phyloP scores from a whole-genome alignment of 2,888 invertebrate species.

The Xanthorhoe designata region DNA sequence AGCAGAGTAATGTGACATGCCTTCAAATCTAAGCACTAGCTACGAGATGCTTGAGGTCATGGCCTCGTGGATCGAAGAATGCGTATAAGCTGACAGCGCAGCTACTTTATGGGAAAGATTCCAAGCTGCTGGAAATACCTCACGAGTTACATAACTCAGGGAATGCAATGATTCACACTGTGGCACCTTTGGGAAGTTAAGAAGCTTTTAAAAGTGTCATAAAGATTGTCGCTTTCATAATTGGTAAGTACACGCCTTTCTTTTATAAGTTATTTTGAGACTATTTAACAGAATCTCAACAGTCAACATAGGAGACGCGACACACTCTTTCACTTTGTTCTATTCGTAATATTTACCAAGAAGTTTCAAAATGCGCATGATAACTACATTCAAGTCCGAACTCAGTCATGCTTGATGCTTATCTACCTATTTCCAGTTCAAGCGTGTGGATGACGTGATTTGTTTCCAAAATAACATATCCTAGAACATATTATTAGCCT shows the following conservation, averaged over 20 bases:
- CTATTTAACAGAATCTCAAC: background rate
- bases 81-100: slow-evolving; percentile 34
- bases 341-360: background rate
- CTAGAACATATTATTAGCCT: slow-evolving; percentile 47
- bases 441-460: slow-evolving; percentile 40
- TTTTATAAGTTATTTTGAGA: background rate
- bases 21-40: slow-evolving; percentile 29
- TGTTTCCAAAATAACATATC: slow-evolving; percentile 41
- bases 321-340: background rate
- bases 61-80: slow-evolving; percentile 29
- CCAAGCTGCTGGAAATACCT: slow-evolving; percentile 29
- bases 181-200: slow-evolving; percentile 5
- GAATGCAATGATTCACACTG: slow-evolving; percentile 22
- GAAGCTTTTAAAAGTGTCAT: slow-evolving; percentile 11
- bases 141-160: slow-evolving; percentile 28
- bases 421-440: slow-evolving; percentile 29
- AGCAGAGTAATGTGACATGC: slow-evolving; percentile 24
- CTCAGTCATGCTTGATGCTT: slow-evolving; percentile 24
- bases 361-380: background rate
- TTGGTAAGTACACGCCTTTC: background rate
- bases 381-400: slow-evolving; percentile 13
- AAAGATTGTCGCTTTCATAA: slow-evolving; percentile 5
- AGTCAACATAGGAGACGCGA: background rate
- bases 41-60: slow-evolving; percentile 22
- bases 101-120: slow-evolving; percentile 32